Base-by-base conservation (phyloP, 2,113 vertebrate species). In the Isichthys henryi region DNA sequence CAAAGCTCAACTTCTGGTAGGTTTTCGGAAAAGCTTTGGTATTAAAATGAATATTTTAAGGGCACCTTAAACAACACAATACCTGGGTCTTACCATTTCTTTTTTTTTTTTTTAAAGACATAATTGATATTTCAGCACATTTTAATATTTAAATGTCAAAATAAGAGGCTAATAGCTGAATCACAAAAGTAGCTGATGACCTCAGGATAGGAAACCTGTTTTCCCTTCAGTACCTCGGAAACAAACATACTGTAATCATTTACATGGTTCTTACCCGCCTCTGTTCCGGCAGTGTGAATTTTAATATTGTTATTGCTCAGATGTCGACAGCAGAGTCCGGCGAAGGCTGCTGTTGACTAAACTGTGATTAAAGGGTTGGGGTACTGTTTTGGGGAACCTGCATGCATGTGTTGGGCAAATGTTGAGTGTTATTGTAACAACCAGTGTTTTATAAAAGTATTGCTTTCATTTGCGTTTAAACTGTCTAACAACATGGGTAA, bases 341-440 rank as follows among this genome's bases (percentile, higher is more conserved):
- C 74, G 10, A 87, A 35, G 46, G 5, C 43, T 53, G 45, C 48
- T 31, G 49, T 87, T 43, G 19, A 52, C 58, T 53, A 48, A 90
- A 77, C 85, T 70, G 62, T 77, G 62, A 87, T 86, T 53, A 23
- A 53, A 89, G 31, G 27, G 48, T 70, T 53, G n/a, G 62, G 49
- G 48, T 52, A 19, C 85, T 7, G 11, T 77, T 53, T 31, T 77
- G 31, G 13, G 46, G 58, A 52, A n/a, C 19, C 50, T 31, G 66
- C 58, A 58, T 62, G 39, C 35, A n/a, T 39, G n/a, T 85, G 66
- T 35, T 48, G 70, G 84, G 89, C 31, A 87, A 91, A 86, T 91
- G 82, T 90, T 43, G 92, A 80, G 92, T 94, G 77, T 92, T 93
- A 92, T 94, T 89, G 56, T 74, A 45, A 50, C 46, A 56, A 87